Evolutionary conservation across 2,113 vertebrate species (phyloP), one percentile per base, ranked within the genome.

Genomic region (Nansenia antarctica): DNA sequence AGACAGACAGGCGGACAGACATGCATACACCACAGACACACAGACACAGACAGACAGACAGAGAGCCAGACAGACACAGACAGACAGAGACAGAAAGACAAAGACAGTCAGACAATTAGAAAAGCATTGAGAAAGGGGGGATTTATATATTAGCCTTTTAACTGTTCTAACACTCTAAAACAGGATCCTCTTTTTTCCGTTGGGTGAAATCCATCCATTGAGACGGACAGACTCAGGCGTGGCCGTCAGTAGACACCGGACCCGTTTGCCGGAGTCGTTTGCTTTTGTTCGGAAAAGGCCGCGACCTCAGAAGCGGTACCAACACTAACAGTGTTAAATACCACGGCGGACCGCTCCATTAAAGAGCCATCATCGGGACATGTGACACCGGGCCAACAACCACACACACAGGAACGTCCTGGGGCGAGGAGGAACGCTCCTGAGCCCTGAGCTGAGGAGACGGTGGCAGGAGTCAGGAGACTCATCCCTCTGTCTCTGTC

Each of bases 371-470:
- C 68, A 66, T 1, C 27, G 3, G n/a, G 1, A 4, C 55, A 5
- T n/a, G n/a, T 42, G 39, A 42, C 12, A n/a, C n/a, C n/a, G 55
- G 14, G 61, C 74, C 67, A 78, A 74, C 24, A 80, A 77, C 67
- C 72, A 79, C 72, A 76, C 71, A 69, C 45, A 32, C 32, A 34
- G 67, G 55, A 70, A 37, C 49, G 52, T 9, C 11, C 37, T 73
- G 69, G 62, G 64, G 0, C 27, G 20, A 59, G 57, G 70, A 24
- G 61, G 78, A 52, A 1, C n/a, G n/a, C n/a, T n/a, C n/a, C n/a
- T n/a, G n/a, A n/a, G 20, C 47, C 20, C 47, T 24, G 20, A 52
- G 47, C 15, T 52, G 47, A 85, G 80, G 78, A 79, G 83, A 9
- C 12, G 32, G 65, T 62, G 69, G 37, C 35, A 35, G 42, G n/a